Evolutionary conservation across 2,888 invertebrate genomes (phyloP).

Genomic region (Alviniconcha strummeri): DNA sequence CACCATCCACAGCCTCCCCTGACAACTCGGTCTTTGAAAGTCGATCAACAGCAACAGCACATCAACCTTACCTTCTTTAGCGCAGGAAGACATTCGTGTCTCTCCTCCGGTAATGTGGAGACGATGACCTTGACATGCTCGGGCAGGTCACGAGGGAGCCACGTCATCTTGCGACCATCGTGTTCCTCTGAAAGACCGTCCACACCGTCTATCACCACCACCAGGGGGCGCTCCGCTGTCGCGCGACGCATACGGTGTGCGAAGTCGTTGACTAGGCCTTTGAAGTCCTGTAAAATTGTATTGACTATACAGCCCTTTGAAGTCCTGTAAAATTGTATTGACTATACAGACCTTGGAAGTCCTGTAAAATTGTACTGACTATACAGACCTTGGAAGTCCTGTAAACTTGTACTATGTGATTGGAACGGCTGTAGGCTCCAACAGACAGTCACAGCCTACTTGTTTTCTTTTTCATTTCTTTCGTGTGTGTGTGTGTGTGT

Average conservation of each 20-base stretch:
- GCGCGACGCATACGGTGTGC: slow-evolving; percentile 52
- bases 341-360: neutral
- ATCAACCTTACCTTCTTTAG: slow-evolving; percentile 14
- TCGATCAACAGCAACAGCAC: too few species aligned
- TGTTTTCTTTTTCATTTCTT: too few species aligned
- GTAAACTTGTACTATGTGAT: too few species aligned
- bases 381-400: too few species aligned
- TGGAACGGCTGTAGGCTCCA: too few species aligned
- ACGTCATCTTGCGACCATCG: slow-evolving; percentile 81
- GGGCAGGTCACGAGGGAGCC: slow-evolving; percentile 86
- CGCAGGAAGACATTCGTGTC: slow-evolving; percentile 53
- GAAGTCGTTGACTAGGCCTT: slow-evolving; percentile 67
- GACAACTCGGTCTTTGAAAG: too few species aligned
- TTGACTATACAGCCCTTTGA: neutral
- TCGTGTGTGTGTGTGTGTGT: too few species aligned
- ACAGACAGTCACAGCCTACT: too few species aligned
- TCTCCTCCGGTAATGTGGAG: slow-evolving; percentile 63
- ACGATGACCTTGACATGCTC: slow-evolving; percentile 84
- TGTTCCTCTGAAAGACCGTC: slow-evolving; percentile 78
- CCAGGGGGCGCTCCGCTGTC: slow-evolving; percentile 72
- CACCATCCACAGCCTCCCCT: too few species aligned
- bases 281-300: slow-evolving; percentile 59
- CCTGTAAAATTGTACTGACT: too few species aligned
- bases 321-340: neutral
- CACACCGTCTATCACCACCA: slow-evolving; percentile 86